These are phyloP conservation scores for Corythornis madagascariensis DNA, from an alignment of 2,113 vertebrate species.

Conservation along the genomic window DNA sequence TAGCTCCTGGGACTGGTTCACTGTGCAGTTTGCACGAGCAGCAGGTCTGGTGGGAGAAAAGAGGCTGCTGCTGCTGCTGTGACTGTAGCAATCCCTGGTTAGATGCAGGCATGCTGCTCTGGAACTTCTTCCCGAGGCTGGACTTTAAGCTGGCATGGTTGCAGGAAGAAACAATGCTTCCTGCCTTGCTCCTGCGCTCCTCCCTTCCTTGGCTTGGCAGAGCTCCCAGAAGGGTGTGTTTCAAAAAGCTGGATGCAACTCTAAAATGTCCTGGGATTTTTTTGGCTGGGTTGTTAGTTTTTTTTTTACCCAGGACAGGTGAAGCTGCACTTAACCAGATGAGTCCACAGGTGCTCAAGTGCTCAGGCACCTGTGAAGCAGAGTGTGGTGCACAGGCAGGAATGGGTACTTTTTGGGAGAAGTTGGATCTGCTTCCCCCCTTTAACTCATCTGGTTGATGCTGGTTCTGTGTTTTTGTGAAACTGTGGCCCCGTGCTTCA, in stretches of 20 bases:
- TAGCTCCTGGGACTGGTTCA: not conserved
- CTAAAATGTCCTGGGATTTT: not conserved
- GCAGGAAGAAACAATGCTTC: not conserved
- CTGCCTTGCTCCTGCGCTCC: not conserved
- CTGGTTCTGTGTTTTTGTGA: not conserved
- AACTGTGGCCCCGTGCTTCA: not conserved
- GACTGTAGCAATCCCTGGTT: not conserved
- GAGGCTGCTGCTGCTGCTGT: not conserved
- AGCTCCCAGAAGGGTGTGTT: not conserved
- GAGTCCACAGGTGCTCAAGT: not conserved
- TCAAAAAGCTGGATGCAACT: not conserved
- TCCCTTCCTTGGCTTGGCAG: not conserved
- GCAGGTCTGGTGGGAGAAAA: not conserved
- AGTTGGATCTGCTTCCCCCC: not conserved
- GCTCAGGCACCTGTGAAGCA: not conserved
- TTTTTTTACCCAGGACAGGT: not conserved
- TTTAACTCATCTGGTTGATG: not conserved
- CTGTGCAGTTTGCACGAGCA: rapidly evolving
- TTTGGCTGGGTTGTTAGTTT: not conserved
- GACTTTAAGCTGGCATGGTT: not conserved
- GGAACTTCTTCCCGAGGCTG: not conserved
- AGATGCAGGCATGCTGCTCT: not conserved
- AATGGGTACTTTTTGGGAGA: not conserved
- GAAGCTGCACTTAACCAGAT: not conserved
- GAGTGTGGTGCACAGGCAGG: not conserved